A percentile compares a stretch with the other conserved stretches of the same genome.
Evolutionary conservation across 2,797 vertebrate genomes (phyloP).

Genomic region (Momotus momota): DNA sequence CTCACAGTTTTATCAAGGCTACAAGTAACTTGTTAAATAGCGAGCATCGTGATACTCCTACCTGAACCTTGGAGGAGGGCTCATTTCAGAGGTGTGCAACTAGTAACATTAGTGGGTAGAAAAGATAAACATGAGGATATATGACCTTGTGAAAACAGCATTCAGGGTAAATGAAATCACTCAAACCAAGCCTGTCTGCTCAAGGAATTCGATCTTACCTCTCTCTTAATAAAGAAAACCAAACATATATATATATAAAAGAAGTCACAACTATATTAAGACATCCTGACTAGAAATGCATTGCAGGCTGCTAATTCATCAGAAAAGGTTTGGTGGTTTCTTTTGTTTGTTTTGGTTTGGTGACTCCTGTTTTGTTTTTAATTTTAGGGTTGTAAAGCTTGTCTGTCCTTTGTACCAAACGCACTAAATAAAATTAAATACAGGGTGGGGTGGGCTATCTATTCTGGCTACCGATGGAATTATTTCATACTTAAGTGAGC

Average conservation of each 20-base stretch:
- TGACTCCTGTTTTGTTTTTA: not conserved
- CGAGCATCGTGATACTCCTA: not conserved
- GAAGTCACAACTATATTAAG: not conserved
- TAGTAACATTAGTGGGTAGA: not conserved
- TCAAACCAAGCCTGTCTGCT: not conserved
- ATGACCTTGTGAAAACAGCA: not conserved
- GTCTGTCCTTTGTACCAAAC: not conserved
- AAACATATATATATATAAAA: too few species aligned
- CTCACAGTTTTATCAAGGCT: not conserved
- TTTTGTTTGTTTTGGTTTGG: not conserved
- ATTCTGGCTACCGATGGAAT: not conserved
- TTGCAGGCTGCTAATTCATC: constrained; percentile 7
- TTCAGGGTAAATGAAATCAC: constrained; percentile 37
- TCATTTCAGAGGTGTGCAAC: not conserved
- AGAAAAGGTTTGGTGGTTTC: not conserved
- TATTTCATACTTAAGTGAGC: not conserved
- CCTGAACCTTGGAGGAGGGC: not conserved
- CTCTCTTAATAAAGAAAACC: not conserved
- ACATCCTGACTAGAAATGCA: not conserved
- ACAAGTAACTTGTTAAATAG: not conserved
- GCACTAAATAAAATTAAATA: not conserved
- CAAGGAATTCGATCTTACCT: not conserved
- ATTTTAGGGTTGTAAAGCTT: not conserved
- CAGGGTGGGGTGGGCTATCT: fast-evolving
- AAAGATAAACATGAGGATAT: constrained; percentile 3